Evolutionary conservation across 2,888 invertebrate species (phyloP), one percentile per base, ranked within the genome.

Genomic region (Nezara viridula): DNA sequence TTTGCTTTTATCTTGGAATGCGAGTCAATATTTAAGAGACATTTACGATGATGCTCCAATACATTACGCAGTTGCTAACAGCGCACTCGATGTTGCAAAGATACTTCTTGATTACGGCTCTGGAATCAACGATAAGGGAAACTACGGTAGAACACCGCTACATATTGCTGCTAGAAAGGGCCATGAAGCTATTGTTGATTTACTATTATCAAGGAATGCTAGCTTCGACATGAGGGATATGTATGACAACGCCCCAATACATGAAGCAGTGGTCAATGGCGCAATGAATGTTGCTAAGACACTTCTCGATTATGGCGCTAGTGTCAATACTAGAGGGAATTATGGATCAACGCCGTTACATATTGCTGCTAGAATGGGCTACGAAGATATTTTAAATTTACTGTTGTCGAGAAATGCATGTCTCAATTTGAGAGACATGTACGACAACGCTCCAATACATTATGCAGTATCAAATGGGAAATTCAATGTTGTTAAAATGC

Each of bases 131-230:
- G 37, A 37, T 24, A 73, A 37, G 19, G 66, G 66, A 7, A 73
- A 73, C 37, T 73, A 73, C 37, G 66, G 66, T 9, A 73, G 66
- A 73, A 73, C 32, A 37, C 37, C 66, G 19, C 21, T 73, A 37
- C 66, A 73, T 21, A 73, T 73, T 73, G 32, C 66, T 73, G 66
- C 66, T 7, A 73, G 66, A 21, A 73, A 73, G 37, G 66, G 66
- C 7, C 66, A 37, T 73, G 37, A 19, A 73, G 37, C 19, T 37
- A 73, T 73, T 37, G 32, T 73, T 1, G 14, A 73, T 21, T 73
- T 73, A 37, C 7, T 73, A 37, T 37, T 73, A 37, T 73, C 32
- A 21, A 73, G 9, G 21, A 73, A 73, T 37, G 66, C 37, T 5
- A 7, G 66, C 7, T 6, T 73, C 16, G 19, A 37, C 37, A 3